Evolutionary conservation across 2,888 invertebrate genomes (phyloP).

Genomic region (Priocnemis perturbator): DNA sequence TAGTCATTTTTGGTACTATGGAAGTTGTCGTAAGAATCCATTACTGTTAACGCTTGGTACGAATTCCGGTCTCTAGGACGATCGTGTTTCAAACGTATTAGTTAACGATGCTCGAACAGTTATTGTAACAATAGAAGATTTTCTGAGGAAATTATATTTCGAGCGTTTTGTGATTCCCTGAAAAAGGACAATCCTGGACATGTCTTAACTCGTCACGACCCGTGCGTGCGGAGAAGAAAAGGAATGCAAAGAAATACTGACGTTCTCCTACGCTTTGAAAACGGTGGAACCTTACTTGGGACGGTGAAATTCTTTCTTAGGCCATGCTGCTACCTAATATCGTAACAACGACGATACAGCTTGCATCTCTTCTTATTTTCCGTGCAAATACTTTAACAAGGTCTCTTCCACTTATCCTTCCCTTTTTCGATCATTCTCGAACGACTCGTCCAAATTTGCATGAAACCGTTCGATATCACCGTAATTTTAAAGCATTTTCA

Average conservation of each 20-base stretch:
- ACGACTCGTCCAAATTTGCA: too few species aligned
- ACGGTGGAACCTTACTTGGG: slow-evolving; percentile 28
- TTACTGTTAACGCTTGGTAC: too few species aligned
- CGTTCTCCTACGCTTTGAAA: slow-evolving; percentile 39
- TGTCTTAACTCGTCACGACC: slow-evolving; percentile 42
- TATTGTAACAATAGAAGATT: too few species aligned
- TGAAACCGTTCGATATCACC: too few species aligned
- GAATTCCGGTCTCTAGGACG: too few species aligned
- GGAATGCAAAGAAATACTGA: slow-evolving; percentile 48
- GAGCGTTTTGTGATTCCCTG: too few species aligned
- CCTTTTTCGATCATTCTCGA: not conserved
- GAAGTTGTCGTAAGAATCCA: too few species aligned
- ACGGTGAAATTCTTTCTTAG: slow-evolving; percentile 36
- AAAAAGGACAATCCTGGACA: slow-evolving; percentile 17
- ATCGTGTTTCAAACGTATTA: too few species aligned
- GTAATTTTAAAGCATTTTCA: too few species aligned
- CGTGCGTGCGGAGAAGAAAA: slow-evolving; percentile 50
- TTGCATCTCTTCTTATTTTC: slow-evolving; percentile 1
- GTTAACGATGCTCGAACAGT: too few species aligned
- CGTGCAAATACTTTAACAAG: not conserved
- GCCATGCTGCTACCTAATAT: slow-evolving; percentile 37
- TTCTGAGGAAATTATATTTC: too few species aligned
- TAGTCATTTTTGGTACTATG: too few species aligned
- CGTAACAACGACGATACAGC: slow-evolving; percentile 8
- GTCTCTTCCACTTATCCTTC: not conserved